A percentile compares a stretch with the other conserved stretches of the same genome.
Evolutionary conservation across 2,113 vertebrate species (phyloP).

Genomic region (Brachyhypopomus occidentalis): DNA sequence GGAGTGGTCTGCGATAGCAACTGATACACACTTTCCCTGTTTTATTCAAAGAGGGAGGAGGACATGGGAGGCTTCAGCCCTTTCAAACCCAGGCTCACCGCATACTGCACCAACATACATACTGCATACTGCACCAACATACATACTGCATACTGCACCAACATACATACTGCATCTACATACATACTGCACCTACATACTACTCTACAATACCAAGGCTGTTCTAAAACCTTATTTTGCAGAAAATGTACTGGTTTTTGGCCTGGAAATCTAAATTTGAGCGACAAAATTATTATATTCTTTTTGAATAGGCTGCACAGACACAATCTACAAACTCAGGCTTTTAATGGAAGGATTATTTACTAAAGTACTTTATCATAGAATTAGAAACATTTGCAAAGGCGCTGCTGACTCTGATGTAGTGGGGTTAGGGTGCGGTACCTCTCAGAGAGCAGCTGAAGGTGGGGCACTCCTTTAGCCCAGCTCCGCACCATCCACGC

Average conservation of each 20-base stretch:
- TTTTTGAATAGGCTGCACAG: not conserved
- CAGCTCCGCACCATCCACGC: slow-evolving; percentile 94
- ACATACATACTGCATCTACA: too few relatives aligned
- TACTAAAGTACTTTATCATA: not conserved
- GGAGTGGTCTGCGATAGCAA: slow-evolving; percentile 90
- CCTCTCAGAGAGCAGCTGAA: slow-evolving; percentile 89
- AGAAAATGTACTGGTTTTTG: too few relatives aligned
- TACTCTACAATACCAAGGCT: too few relatives aligned
- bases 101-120: too few relatives aligned
- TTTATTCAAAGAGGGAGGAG: not conserved
- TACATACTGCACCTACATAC: not conserved
- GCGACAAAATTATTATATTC: too few relatives aligned
- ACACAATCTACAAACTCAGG: not conserved
- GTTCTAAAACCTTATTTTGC: too few relatives aligned
- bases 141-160: too few relatives aligned
- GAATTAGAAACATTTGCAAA: not conserved
- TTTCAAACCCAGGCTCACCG: too few relatives aligned
- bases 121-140: too few relatives aligned
- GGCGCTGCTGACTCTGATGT: not conserved
- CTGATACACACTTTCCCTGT: slow-evolving; percentile 92
- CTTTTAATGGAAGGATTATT: too few relatives aligned
- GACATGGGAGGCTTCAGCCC: not conserved
- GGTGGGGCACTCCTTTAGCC: slow-evolving; percentile 74
- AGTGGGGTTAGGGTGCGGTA: slow-evolving; percentile 46
- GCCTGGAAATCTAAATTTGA: too few relatives aligned